A percentile compares a stretch with the other conserved stretches of the same genome.
These are phyloP conservation scores for Circaetus gallicus DNA, from an alignment of 2,113 vertebrate genomes.

Conservation along the genomic window DNA sequence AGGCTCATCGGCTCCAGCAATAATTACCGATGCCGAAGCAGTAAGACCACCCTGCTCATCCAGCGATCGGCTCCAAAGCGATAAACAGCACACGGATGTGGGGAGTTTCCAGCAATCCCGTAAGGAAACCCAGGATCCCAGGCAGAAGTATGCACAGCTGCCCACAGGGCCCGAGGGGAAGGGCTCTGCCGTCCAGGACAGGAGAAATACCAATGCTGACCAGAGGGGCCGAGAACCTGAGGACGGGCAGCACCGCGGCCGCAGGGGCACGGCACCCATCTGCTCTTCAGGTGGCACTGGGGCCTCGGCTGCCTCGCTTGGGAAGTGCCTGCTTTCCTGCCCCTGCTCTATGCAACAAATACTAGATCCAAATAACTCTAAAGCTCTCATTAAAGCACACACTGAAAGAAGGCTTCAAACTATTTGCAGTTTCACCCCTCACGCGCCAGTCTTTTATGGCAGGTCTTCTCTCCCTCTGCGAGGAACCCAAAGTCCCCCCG, in stretches of 20 bases:
- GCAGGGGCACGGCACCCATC: neutral
- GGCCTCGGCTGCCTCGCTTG: fast-evolving
- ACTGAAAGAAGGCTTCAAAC: neutral
- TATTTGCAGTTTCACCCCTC: neutral
- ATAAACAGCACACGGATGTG: neutral
- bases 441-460: fast-evolving
- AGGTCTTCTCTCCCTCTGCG: neutral
- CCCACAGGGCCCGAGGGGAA: neutral
- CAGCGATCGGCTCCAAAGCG: neutral
- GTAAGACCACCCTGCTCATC: neutral
- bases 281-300: neutral
- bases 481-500: fast-evolving
- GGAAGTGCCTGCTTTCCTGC: neutral
- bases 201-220: fast-evolving
- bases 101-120: neutral
- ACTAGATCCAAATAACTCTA: fast-evolving
- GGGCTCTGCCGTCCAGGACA: neutral
- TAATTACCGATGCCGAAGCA: neutral
- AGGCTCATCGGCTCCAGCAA: neutral
- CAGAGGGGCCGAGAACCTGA: fast-evolving
- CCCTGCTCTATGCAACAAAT: neutral
- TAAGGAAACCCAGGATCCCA: neutral
- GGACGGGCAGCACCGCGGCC: fast-evolving
- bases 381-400: neutral
- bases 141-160: neutral